These are phyloP conservation scores for Halisarca cf. caerulea DNA, from an alignment of 37 sponge, comb jelly and placozoan genomes.

Conservation along the genomic window DNA sequence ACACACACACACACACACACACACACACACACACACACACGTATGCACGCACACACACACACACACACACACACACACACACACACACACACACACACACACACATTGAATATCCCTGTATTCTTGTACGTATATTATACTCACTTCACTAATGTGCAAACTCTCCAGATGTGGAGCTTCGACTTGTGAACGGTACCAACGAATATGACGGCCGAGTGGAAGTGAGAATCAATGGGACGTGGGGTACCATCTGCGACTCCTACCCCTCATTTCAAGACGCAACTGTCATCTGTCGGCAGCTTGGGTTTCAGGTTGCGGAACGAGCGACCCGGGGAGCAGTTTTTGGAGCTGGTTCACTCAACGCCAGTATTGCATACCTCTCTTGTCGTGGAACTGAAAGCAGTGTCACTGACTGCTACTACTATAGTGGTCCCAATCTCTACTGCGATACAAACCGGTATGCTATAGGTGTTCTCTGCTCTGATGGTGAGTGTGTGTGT, in stretches of 20 bases:
- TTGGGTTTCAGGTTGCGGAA: background rate
- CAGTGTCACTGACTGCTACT: background rate
- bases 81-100: too few relatives aligned
- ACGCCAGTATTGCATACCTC: background rate
- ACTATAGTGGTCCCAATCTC: background rate
- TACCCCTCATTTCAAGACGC: background rate
- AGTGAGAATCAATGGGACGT: background rate
- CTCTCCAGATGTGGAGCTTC: too few relatives aligned
- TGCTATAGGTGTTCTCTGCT: background rate
- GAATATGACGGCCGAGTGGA: constrained; percentile 40
- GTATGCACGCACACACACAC: too few relatives aligned
- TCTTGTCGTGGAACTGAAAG: background rate
- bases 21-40: too few relatives aligned
- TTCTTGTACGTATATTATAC: too few relatives aligned
- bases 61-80: background rate
- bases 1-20: too few relatives aligned
- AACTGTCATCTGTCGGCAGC: constrained; percentile 27
- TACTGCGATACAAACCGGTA: background rate
- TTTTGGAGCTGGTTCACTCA: background rate
- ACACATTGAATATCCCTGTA: too few relatives aligned
- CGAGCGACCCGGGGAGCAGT: background rate
- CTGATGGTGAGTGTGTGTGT: background rate
- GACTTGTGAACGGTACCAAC: background rate
- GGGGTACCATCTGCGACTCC: constrained; percentile 42
- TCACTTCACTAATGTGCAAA: too few relatives aligned